phyloP scores from a whole-genome alignment of 2,797 vertebrate genomes.

The Pachyuromys duprasi region DNA sequence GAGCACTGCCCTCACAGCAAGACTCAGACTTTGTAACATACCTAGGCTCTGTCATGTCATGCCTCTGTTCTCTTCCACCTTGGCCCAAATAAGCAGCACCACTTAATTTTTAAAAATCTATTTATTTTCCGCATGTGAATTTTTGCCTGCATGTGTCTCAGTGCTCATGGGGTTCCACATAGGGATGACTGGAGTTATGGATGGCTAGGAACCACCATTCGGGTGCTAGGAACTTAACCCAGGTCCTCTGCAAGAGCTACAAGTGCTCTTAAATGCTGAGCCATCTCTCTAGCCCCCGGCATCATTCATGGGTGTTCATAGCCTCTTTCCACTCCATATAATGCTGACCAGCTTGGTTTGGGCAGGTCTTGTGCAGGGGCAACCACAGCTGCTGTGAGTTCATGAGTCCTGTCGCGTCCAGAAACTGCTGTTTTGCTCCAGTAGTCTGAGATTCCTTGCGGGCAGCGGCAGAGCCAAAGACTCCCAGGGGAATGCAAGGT shows the following conservation, averaged over 20 bases:
- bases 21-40: background rate
- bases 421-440: background rate
- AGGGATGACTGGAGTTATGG: background rate
- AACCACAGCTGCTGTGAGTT: background rate
- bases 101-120: background rate
- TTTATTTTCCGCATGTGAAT: background rate
- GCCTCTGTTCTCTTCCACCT: background rate
- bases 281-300: background rate
- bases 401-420: background rate
- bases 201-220: too few relatives aligned
- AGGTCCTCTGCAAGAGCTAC: background rate
- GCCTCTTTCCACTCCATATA: too few relatives aligned
- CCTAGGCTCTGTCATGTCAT: background rate
- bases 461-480: too few relatives aligned
- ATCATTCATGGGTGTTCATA: background rate
- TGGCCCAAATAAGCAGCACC: background rate
- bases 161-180: background rate
- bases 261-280: background rate
- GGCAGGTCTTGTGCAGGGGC: background rate
- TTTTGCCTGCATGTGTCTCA: background rate
- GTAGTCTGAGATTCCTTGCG: background rate
- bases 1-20: background rate
- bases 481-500: background rate
- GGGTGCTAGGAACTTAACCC: background rate
- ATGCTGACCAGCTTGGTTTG: background rate